These are phyloP conservation scores for zebrafish (Danio rerio) DNA, from an alignment of 2,113 vertebrate genomes.

Conservation along the genomic window GRCz12tu NC_133183.1:19988501-19989000, in stretches of 20 bases:
- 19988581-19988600: constrained; percentile 26
- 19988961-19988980: constrained; percentile 1
- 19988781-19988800: constrained; percentile 64
- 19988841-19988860: constrained; percentile 68
- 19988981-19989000: background rate
- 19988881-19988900: constrained; percentile 71
- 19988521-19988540: background rate
- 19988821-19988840: constrained; percentile 77
- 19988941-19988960: constrained; percentile 36
- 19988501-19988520: background rate
- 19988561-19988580: background rate
- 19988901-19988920: constrained; percentile 54
- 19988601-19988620: constrained; percentile 7
- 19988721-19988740: constrained; percentile 11
- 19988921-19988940: constrained; percentile 51
- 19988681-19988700: constrained; percentile 65
- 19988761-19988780: constrained; percentile 77
- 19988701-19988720: constrained; percentile 49
- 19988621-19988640: constrained; percentile 39
- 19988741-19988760: constrained; percentile 45
- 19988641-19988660: constrained; percentile 60
- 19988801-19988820: constrained; percentile 69
- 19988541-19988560: background rate
- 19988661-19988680: constrained; percentile 72
- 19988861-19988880: constrained; percentile 63